Evolutionary conservation across 1,140 invertebrate genomes (phyloP).

Genomic region (Drosophila athabasca): DNA sequence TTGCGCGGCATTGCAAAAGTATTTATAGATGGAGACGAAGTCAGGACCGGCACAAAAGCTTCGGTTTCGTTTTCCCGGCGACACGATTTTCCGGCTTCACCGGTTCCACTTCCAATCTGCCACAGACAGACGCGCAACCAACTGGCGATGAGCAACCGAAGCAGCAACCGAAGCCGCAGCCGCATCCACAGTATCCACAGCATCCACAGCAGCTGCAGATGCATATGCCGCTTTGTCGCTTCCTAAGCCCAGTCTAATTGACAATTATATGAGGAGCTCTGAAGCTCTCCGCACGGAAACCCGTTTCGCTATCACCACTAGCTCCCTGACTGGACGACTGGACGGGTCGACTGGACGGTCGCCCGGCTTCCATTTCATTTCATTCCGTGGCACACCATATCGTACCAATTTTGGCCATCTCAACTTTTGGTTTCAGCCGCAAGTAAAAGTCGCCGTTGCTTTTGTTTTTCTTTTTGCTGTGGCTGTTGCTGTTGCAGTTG

Average conservation of each 20-base stretch:
- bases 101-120: conserved; percentile 54
- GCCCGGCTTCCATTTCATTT: conserved; percentile 5
- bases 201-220: conserved; percentile 29
- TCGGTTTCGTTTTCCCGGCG: conserved; percentile 67
- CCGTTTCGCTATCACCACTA: conserved; percentile 51
- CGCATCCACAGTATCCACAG: conserved; percentile 19
- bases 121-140: conserved; percentile 27
- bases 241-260: conserved; percentile 74
- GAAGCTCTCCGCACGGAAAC: conserved; percentile 38
- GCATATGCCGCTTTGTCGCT: conserved; percentile 49
- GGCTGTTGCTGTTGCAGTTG: neutral
- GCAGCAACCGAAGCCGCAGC: neutral
- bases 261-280: conserved; percentile 60
- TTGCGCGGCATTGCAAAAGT: conserved; percentile 72
- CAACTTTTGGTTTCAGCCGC: conserved; percentile 73
- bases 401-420: conserved; percentile 44
- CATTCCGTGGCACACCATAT: conserved; percentile 22
- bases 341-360: neutral
- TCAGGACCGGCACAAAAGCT: conserved; percentile 46
- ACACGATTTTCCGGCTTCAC: conserved; percentile 80
- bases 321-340: neutral
- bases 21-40: conserved; percentile 76
- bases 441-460: conserved; percentile 68
- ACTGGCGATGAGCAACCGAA: conserved; percentile 42
- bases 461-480: no score